phyloP scores from a whole-genome alignment of 1,140 invertebrate species.

The Danaus melanippus region DNA sequence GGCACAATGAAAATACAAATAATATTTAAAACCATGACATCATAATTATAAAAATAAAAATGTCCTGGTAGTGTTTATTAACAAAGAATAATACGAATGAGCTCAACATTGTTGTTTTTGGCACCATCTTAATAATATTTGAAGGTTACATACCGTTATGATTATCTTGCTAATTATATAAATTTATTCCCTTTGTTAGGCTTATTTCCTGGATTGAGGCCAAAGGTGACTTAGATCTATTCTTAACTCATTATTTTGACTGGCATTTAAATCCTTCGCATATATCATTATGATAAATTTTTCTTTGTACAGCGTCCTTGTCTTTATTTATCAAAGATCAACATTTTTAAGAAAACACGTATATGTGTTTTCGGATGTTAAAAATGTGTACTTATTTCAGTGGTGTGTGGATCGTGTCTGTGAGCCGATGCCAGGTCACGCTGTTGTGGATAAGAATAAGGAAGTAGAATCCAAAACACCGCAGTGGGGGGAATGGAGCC shows the following conservation, averaged over 20 bases:
- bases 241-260: conserved; percentile 7
- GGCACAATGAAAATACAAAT: no score
- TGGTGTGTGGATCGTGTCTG: conserved; percentile 59
- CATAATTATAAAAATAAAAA: conserved; percentile 12
- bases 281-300: no score
- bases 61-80: conserved; percentile 10
- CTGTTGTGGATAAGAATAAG: conserved; percentile 19
- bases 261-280: conserved; percentile 1
- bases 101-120: conserved; percentile 23
- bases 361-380: no score
- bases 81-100: conserved; percentile 11
- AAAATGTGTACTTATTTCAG: conserved; percentile 8
- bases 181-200: conserved; percentile 24
- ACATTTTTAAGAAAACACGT: no score
- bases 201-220: conserved; percentile 18
- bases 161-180: conserved; percentile 15
- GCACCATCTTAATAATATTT: conserved; percentile 18
- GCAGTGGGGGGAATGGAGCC: conserved; percentile 52
- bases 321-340: no score
- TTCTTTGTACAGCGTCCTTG: no score
- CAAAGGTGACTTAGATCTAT: conserved; percentile 19
- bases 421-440: conserved; percentile 55
- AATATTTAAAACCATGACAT: conserved; percentile 13
- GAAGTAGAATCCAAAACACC: conserved; percentile 20
- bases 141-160: conserved; percentile 18